A percentile compares a stretch with the other conserved stretches of the same genome.
Evolutionary conservation across 2,888 invertebrate species (phyloP).

Genomic region (Plusia festucae): DNA sequence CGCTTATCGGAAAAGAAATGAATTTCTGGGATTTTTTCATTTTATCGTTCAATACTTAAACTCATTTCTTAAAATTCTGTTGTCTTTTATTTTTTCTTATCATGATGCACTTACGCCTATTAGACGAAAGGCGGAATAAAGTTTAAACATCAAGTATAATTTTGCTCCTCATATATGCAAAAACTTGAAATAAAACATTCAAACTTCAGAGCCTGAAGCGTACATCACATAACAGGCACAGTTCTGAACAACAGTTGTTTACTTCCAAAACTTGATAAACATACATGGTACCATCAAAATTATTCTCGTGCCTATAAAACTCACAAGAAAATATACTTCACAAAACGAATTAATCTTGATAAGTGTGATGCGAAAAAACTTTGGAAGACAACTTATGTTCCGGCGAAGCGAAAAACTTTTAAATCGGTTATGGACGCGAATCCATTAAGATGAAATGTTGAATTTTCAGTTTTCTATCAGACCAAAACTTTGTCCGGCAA

Average conservation of each 20-base stretch:
- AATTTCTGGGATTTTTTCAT: too few relatives aligned
- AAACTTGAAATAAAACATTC: slow-evolving; percentile 4
- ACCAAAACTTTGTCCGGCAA: slow-evolving; percentile 41
- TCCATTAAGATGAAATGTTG: slow-evolving; percentile 53
- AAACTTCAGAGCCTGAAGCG: not conserved
- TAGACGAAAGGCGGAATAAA: not conserved
- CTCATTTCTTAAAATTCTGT: not conserved
- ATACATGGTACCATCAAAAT: slow-evolving; percentile 16
- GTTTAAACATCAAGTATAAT: slow-evolving; percentile 2
- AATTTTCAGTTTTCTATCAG: slow-evolving; percentile 56
- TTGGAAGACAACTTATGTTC: slow-evolving; percentile 42
- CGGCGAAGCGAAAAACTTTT: slow-evolving; percentile 54
- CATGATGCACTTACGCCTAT: too few relatives aligned
- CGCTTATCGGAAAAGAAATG: too few relatives aligned
- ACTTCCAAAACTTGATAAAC: not conserved
- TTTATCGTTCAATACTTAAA: too few relatives aligned
- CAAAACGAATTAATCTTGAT: slow-evolving; percentile 50
- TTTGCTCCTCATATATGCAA: slow-evolving; percentile 2
- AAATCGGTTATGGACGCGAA: slow-evolving; percentile 54
- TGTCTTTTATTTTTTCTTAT: not conserved
- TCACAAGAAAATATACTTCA: slow-evolving; percentile 24
- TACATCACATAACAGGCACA: slow-evolving; percentile 1
- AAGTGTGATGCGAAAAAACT: slow-evolving; percentile 49
- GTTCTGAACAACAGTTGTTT: slow-evolving; percentile 2
- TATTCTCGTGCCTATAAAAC: slow-evolving; percentile 15